phyloP scores from a whole-genome alignment of 2,797 vertebrate genomes.

The Enteromius paludinosus region DNA sequence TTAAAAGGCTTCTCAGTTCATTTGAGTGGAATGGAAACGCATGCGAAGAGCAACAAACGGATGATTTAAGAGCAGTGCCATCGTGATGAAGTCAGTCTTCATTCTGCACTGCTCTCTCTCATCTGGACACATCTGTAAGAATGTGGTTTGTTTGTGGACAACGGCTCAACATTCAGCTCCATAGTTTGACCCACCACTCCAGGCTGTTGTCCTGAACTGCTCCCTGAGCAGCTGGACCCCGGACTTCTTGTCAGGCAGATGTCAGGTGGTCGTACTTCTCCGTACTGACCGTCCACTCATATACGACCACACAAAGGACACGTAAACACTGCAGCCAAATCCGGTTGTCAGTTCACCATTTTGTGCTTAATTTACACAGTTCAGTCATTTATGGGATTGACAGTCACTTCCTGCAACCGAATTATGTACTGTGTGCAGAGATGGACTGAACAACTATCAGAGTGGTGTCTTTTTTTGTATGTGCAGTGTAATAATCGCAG shows the following conservation, averaged over 20 bases:
- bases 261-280: not conserved
- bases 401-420: not conserved
- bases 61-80: not conserved
- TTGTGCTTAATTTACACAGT: not conserved
- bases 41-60: not conserved
- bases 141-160: not conserved
- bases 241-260: not conserved
- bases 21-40: not conserved
- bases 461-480: not conserved
- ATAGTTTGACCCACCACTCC: not conserved
- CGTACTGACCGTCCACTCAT: not conserved
- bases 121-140: constrained; percentile 16
- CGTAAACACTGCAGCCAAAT: not conserved
- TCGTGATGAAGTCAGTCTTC: not conserved
- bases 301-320: not conserved
- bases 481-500: not conserved
- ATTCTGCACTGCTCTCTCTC: not conserved
- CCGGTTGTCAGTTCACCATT: not conserved
- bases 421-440: not conserved
- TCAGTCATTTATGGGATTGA: too few relatives aligned
- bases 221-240: not conserved
- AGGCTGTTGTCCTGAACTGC: not conserved
- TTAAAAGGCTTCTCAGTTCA: not conserved
- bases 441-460: not conserved
- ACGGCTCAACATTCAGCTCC: too few relatives aligned